Conservation (phyloP, 2,113 vertebrate species). For the Fregetta grallaria region DNA sequence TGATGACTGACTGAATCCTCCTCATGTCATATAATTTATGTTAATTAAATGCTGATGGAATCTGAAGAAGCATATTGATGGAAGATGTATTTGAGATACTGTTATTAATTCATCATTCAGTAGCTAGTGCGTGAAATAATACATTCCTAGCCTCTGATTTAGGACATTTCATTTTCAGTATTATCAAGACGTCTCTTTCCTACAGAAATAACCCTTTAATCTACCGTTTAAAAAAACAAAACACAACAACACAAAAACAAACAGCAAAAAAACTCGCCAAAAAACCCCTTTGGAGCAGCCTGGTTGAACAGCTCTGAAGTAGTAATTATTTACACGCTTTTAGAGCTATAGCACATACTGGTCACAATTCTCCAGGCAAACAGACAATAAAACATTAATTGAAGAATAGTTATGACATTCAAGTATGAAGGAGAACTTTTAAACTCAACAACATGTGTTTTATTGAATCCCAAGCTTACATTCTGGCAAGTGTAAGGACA, state of each 20-base stretch:
- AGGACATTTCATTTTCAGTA: conserved; percentile 7
- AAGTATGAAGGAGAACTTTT: neutral
- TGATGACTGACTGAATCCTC: conserved; percentile 27
- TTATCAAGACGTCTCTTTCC: conserved; percentile 2
- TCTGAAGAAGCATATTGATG: conserved; percentile 61
- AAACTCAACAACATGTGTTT: neutral
- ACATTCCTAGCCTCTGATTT: conserved; percentile 33
- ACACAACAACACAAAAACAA: neutral
- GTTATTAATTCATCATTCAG: conserved; percentile 69
- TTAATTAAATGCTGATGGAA: conserved; percentile 69
- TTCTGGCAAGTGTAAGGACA: neutral
- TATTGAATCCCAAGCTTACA: neutral
- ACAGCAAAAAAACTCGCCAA: neutral
- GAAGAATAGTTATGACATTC: neutral
- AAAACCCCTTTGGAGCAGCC: neutral
- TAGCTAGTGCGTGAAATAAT: conserved; percentile 60
- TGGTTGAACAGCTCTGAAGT: neutral
- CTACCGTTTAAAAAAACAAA: neutral
- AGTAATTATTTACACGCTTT: neutral
- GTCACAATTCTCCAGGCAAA: neutral
- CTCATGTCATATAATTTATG: conserved; percentile 55
- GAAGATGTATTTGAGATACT: conserved; percentile 55
- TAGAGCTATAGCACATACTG: neutral
- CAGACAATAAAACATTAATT: neutral
- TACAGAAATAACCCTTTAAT: conserved; percentile 18